Evolutionary conservation across 2,113 vertebrate species (phyloP).

Genomic region (Pituophis catenifer): DNA sequence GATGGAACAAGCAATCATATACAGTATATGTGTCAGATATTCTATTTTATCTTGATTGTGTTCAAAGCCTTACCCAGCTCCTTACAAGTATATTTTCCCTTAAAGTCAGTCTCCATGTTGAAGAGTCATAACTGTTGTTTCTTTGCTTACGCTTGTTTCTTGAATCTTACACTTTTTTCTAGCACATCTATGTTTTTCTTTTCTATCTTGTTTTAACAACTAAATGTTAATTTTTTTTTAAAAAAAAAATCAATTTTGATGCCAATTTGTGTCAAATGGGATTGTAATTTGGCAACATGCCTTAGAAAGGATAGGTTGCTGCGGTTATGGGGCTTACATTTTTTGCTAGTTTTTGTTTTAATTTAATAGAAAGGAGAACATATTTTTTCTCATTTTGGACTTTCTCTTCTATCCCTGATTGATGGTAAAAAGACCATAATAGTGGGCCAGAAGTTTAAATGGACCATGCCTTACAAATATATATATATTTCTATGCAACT

Average conservation of each 20-base stretch:
- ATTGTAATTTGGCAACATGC: neutral
- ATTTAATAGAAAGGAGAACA: neutral
- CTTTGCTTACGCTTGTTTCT: neutral
- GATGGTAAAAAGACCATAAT: neutral
- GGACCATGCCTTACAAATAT: neutral
- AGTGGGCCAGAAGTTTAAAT: neutral
- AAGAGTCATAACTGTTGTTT: neutral
- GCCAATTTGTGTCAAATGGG: neutral
- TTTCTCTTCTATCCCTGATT: neutral
- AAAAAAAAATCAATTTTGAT: neutral
- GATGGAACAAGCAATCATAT: neutral
- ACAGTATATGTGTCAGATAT: neutral
- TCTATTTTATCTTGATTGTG: neutral
- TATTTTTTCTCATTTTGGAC: neutral
- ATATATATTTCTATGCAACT: neutral
- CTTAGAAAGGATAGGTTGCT: neutral
- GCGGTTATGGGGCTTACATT: neutral
- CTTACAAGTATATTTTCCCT: neutral
- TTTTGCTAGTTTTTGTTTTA: neutral
- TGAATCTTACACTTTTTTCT: neutral
- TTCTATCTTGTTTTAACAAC: neutral
- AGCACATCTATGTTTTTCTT: neutral
- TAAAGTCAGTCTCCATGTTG: neutral
- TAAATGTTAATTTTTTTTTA: neutral
- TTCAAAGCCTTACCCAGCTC: neutral